These are phyloP conservation scores for Natator depressus DNA, from an alignment of 2,113 vertebrate genomes.

Conservation along the genomic window DNA sequence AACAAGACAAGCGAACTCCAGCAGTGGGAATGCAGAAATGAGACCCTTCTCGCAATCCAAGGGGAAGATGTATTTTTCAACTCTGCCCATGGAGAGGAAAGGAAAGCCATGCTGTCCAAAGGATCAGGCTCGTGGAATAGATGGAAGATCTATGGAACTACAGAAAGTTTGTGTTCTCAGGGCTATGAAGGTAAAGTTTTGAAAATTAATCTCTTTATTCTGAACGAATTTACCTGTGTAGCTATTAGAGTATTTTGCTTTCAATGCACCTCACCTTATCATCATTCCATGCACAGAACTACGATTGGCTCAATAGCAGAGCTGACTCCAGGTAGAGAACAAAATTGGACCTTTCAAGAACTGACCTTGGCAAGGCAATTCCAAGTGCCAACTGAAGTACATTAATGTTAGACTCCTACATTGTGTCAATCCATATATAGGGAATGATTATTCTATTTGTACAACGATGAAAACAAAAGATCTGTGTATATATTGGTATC, in stretches of 20 bases:
- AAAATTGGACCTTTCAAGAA: neutral
- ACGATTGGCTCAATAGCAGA: neutral
- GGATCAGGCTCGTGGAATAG: slow-evolving; percentile 81
- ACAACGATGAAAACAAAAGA: neutral
- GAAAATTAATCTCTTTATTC: neutral
- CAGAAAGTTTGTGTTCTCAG: slow-evolving; percentile 82
- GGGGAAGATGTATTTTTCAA: slow-evolving; percentile 85
- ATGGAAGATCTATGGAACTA: slow-evolving; percentile 86
- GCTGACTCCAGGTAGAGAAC: neutral
- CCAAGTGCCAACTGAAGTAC: neutral
- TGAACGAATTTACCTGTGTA: neutral
- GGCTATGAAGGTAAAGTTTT: slow-evolving; percentile 87
- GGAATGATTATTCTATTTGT: neutral
- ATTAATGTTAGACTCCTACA: neutral
- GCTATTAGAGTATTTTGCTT: neutral
- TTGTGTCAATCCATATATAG: neutral
- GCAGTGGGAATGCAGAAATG: slow-evolving; percentile 92
- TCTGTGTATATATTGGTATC: neutral
- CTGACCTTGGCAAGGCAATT: neutral
- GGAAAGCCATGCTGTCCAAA: slow-evolving; percentile 85
- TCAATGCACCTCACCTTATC: neutral
- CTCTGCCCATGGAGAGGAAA: slow-evolving; percentile 87
- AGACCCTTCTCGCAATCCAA: slow-evolving; percentile 84
- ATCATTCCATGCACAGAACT: neutral
- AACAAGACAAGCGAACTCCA: slow-evolving; percentile 83